Conservation (phyloP, 2,888 invertebrate species). For the Mesoligia furuncula region DNA sequence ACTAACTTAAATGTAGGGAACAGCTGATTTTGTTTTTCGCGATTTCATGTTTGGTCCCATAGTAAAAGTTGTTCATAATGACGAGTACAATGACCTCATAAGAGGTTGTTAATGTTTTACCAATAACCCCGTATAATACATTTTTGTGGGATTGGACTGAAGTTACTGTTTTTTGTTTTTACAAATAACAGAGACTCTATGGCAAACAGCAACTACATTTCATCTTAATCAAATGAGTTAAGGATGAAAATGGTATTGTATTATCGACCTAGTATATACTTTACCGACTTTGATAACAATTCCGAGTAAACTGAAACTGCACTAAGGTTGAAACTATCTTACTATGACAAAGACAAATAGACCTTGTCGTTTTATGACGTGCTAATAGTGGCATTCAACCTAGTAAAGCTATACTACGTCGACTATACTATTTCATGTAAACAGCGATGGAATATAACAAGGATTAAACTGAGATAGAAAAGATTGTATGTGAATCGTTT, state of each 20-base stretch:
- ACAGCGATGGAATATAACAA: neutral
- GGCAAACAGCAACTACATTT: neutral
- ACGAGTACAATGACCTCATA: no score
- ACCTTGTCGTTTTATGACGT: neutral
- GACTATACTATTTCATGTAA: no score
- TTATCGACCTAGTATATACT: neutral
- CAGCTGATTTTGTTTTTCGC: no score
- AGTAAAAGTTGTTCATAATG: no score
- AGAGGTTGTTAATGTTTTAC: no score
- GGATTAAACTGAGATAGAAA: slow-evolving; percentile 7
- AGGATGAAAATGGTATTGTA: neutral
- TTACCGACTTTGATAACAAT: neutral
- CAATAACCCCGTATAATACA: no score
- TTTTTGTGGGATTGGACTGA: neutral
- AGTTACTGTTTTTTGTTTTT: neutral
- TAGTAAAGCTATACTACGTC: neutral
- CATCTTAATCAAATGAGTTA: neutral
- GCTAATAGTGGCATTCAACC: neutral
- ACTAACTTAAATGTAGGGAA: no score
- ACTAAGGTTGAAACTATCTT: no score
- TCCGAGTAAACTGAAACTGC: neutral
- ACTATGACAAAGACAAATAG: neutral
- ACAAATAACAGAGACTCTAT: neutral
- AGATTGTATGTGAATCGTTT: slow-evolving; percentile 13
- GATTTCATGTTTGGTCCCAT: no score